phyloP scores from a whole-genome alignment of 2,113 vertebrate species.

The Microtus oregoni region DNA sequence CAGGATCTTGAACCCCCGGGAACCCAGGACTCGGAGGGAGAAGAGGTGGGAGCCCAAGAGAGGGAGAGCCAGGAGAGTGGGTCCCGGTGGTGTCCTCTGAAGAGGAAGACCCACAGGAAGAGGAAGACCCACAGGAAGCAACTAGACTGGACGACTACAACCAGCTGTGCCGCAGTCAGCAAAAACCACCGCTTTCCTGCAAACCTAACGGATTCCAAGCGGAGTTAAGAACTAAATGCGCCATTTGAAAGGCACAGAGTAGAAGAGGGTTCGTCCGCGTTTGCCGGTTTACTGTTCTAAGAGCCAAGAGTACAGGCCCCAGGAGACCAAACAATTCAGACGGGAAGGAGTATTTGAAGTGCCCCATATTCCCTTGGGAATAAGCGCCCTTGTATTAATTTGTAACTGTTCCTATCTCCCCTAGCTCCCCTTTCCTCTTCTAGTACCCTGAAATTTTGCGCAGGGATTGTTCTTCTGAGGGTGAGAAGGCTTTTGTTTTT shows the following conservation, averaged over 20 bases:
- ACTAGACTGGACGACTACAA: neutral
- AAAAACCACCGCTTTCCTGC: neutral
- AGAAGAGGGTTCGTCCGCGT: neutral
- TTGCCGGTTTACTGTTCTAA: neutral
- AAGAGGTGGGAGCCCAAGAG: constrained; percentile 29
- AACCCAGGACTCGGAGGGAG: constrained; percentile 72
- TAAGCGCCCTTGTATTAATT: neutral
- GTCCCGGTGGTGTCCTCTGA: too few relatives aligned
- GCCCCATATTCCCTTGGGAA: neutral
- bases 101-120: neutral
- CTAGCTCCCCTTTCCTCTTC: neutral
- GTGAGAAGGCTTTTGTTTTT: neutral
- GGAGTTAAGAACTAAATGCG: neutral
- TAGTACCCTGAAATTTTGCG: neutral
- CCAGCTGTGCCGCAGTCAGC: neutral
- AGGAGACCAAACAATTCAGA: neutral
- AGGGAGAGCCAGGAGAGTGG: too few relatives aligned
- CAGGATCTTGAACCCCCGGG: neutral
- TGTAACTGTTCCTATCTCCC: neutral
- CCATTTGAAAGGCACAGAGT: neutral
- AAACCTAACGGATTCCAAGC: neutral
- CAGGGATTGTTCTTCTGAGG: neutral
- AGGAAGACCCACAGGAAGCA: neutral
- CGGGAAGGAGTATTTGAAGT: neutral
- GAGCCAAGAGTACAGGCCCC: neutral